phyloP scores from a whole-genome alignment of 2,888 invertebrate species.

The Tinea semifulvella region DNA sequence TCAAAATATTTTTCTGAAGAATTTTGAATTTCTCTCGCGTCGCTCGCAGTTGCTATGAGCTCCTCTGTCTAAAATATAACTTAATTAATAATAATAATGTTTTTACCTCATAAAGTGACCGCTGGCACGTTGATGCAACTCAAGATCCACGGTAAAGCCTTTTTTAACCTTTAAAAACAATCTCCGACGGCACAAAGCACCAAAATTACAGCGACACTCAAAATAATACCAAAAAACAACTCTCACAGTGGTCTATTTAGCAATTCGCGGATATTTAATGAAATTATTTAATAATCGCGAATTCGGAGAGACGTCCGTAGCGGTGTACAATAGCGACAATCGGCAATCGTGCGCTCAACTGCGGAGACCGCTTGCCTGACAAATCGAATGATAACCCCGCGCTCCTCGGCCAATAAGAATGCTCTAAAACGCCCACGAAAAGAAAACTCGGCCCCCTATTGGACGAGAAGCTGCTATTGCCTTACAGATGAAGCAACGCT shows the following conservation, averaged over 20 bases:
- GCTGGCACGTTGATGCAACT: conserved; percentile 78
- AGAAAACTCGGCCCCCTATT: conserved; percentile 46
- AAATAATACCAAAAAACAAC: neutral
- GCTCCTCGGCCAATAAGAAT: conserved; percentile 43
- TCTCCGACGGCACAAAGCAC: conserved; percentile 4
- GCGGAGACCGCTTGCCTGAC: conserved; percentile 50
- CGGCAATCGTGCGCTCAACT: conserved; percentile 60
- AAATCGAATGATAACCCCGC: conserved; percentile 61
- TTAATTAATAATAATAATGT: neutral
- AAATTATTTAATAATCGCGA: conserved; percentile 29
- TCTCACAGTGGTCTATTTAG: neutral
- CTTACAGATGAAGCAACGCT: conserved; percentile 64
- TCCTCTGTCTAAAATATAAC: neutral
- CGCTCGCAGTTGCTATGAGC: too few species aligned
- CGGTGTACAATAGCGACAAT: conserved; percentile 62
- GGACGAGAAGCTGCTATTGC: conserved; percentile 63
- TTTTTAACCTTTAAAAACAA: neutral
- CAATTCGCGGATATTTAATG: conserved; percentile 7
- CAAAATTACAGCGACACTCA: conserved; percentile 3
- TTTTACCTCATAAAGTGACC: conserved; percentile 77
- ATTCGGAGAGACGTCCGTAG: conserved; percentile 47
- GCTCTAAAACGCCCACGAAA: conserved; percentile 56
- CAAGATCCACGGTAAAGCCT: conserved; percentile 69
- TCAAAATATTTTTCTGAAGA: too few species aligned
- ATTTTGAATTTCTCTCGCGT: too few species aligned